These are phyloP conservation scores for Scaptodrosophila lebanonensis DNA, from an alignment of 1,140 invertebrate species.

Conservation along the genomic window DNA sequence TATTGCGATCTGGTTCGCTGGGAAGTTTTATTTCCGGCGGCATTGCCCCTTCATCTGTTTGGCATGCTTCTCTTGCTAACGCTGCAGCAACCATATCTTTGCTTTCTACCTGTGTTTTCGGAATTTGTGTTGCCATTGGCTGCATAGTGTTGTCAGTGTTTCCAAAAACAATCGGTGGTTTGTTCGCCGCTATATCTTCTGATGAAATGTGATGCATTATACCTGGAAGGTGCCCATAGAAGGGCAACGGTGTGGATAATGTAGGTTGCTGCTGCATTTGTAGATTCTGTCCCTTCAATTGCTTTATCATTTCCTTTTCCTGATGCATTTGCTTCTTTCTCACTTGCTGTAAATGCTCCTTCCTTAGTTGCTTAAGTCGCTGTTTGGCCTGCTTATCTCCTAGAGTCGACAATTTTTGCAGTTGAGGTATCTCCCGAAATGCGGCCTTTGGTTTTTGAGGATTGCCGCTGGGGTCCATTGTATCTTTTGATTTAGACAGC, in stretches of 20 bases:
- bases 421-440: slow-evolving; percentile 21
- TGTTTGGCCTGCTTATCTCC: slow-evolving; percentile 61
- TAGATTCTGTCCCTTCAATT: not conserved
- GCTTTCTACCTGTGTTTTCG: too few relatives aligned
- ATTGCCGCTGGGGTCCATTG: too few relatives aligned
- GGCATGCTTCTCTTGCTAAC: not conserved
- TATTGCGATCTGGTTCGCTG: slow-evolving; percentile 88
- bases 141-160: too few relatives aligned
- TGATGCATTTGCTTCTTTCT: slow-evolving; percentile 34
- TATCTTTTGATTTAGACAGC: slow-evolving; percentile 32
- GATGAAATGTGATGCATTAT: too few relatives aligned
- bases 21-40: slow-evolving; percentile 79
- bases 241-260: not conserved
- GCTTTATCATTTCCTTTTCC: not conserved
- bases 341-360: too few relatives aligned
- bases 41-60: not conserved
- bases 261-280: not conserved
- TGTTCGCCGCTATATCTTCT: too few relatives aligned
- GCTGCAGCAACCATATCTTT: not conserved
- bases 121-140: too few relatives aligned
- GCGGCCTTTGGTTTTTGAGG: not conserved
- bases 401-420: slow-evolving; percentile 56
- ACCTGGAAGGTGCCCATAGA: too few relatives aligned
- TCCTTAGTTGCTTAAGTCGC: slow-evolving; percentile 46
- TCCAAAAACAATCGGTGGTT: too few relatives aligned